These are phyloP conservation scores for Smithornis capensis DNA, from an alignment of 2,113 vertebrate genomes.

Conservation along the genomic window DNA sequence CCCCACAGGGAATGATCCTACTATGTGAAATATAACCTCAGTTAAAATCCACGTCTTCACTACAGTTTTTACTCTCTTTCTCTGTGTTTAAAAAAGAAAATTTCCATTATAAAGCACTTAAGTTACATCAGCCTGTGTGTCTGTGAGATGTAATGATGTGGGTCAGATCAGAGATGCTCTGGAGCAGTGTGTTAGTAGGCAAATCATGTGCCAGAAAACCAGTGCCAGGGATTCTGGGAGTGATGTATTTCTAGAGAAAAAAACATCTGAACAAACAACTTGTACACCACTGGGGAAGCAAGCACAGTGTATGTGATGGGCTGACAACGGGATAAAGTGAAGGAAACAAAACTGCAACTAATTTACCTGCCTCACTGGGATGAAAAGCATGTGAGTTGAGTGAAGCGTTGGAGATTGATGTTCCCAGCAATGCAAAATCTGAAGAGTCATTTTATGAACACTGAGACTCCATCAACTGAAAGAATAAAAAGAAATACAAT, in stretches of 20 bases:
- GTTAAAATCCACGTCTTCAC: neutral
- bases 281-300: neutral
- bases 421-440: neutral
- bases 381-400: neutral
- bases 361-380: neutral
- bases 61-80: neutral
- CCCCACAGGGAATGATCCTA: rapidly evolving
- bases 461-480: neutral
- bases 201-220: neutral
- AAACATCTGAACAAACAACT: neutral
- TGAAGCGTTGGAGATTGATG: neutral
- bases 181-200: neutral
- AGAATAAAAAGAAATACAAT: neutral
- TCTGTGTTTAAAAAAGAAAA: neutral
- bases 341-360: neutral
- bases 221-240: neutral
- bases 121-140: neutral
- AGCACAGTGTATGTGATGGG: neutral
- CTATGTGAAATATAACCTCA: neutral
- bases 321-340: neutral
- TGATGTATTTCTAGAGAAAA: neutral
- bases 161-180: neutral
- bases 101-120: neutral
- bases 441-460: neutral
- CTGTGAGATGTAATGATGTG: neutral